phyloP scores from a whole-genome alignment of 2,888 invertebrate species.

The Anarsia innoxiella region DNA sequence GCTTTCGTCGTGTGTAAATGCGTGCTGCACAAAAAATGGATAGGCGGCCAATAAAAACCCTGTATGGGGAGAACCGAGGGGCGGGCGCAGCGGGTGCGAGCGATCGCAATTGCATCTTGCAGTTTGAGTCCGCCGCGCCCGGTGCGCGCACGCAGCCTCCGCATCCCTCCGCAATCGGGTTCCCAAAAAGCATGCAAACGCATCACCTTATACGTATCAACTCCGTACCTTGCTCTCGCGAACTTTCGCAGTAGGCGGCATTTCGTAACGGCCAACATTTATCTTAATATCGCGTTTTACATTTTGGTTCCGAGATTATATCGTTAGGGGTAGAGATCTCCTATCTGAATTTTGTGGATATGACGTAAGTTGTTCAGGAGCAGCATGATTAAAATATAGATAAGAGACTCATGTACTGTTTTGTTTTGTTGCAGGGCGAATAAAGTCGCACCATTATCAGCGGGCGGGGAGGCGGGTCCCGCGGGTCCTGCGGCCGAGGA shows the following conservation, averaged over 20 bases:
- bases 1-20: slow-evolving; percentile 66
- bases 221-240: neutral
- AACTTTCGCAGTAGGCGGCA: too few species aligned
- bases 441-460: slow-evolving; percentile 45
- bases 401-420: slow-evolving; percentile 14
- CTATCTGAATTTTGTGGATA: slow-evolving; percentile 18
- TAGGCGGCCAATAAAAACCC: slow-evolving; percentile 71
- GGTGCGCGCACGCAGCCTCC: slow-evolving; percentile 70
- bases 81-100: slow-evolving; percentile 64
- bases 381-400: neutral
- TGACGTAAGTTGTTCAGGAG: slow-evolving; percentile 52
- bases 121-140: slow-evolving; percentile 62
- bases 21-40: slow-evolving; percentile 64
- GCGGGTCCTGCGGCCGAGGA: slow-evolving; percentile 54
- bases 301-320: too few species aligned
- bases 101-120: slow-evolving; percentile 54
- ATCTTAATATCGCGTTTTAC: too few species aligned
- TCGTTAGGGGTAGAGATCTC: neutral
- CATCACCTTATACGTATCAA: slow-evolving; percentile 24
- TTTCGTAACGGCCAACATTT: too few species aligned
- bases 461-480: slow-evolving; percentile 54
- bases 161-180: slow-evolving; percentile 9
- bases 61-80: slow-evolving; percentile 65
- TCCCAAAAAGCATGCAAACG: slow-evolving; percentile 38
- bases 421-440: slow-evolving; percentile 58